A percentile compares a stretch with the other conserved stretches of the same genome.
These are phyloP conservation scores for Miichthys miiuy DNA, from an alignment of 2,797 vertebrate species.

Conservation along the genomic window DNA sequence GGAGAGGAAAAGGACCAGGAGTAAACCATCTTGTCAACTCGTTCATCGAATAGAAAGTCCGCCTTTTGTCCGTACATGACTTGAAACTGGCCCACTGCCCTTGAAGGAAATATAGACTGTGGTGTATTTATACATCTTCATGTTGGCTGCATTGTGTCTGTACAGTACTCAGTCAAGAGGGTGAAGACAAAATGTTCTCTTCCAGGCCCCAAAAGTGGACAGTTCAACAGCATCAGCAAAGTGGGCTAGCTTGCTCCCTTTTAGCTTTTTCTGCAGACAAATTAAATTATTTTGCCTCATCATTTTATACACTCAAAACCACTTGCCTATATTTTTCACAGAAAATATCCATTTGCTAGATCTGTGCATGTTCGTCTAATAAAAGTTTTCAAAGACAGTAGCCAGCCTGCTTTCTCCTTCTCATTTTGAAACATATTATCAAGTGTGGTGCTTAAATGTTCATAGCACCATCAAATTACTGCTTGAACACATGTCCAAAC, in stretches of 20 bases:
- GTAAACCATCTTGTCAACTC: slow-evolving; percentile 50
- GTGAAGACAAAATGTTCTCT: slow-evolving; percentile 15
- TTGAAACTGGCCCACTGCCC: slow-evolving; percentile 27
- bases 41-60: slow-evolving; percentile 16
- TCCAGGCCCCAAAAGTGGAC: slow-evolving; percentile 12
- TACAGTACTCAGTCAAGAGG: slow-evolving; percentile 24
- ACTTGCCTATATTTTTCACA: slow-evolving; percentile 9
- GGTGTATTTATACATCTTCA: slow-evolving; percentile 24
- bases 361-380: slow-evolving; percentile 63
- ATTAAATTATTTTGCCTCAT: slow-evolving; percentile 33
- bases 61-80: slow-evolving; percentile 9
- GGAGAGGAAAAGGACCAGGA: slow-evolving; percentile 96
- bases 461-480: slow-evolving; percentile 8
- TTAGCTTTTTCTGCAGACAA: slow-evolving; percentile 6
- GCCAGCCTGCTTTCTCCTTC: slow-evolving; percentile 3
- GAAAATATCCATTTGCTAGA: slow-evolving; percentile 25
- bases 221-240: slow-evolving; percentile 5
- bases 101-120: slow-evolving; percentile 46
- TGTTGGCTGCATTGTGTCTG: slow-evolving; percentile 31
- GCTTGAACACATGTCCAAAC: slow-evolving; percentile 6
- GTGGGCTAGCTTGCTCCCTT: neutral
- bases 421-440: neutral
- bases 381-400: slow-evolving; percentile 56
- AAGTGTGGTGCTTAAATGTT: slow-evolving; percentile 6
- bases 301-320: slow-evolving; percentile 55